phyloP scores from a whole-genome alignment of 2,888 invertebrate genomes.

The Limnephilus lunatus region DNA sequence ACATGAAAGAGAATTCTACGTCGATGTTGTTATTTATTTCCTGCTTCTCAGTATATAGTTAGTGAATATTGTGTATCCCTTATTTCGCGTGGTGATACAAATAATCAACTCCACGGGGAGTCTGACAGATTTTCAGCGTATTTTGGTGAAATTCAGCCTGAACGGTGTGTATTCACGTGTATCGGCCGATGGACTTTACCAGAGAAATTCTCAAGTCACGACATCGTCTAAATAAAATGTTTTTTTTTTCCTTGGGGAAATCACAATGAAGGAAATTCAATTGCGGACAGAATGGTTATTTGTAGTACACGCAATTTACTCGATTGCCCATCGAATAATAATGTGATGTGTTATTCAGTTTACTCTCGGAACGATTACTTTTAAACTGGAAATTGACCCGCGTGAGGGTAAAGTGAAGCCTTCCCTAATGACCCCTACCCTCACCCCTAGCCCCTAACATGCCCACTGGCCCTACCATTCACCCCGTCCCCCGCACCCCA shows the following conservation, averaged over 20 bases:
- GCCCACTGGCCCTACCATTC: too few relatives aligned
- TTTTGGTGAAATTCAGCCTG: background rate
- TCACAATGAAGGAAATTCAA: background rate
- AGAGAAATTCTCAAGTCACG: background rate
- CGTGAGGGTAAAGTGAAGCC: background rate
- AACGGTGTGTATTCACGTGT: background rate
- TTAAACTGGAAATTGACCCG: background rate
- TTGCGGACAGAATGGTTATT: background rate
- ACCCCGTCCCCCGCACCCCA: background rate
- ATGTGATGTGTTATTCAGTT: conserved; percentile 2
- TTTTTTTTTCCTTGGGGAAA: background rate
- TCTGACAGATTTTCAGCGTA: background rate
- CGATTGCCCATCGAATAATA: background rate
- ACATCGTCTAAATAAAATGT: background rate
- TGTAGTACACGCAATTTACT: background rate
- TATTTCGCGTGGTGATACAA: background rate
- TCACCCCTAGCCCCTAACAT: too few relatives aligned
- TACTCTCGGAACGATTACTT: background rate
- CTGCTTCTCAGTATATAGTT: background rate
- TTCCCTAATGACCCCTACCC: background rate
- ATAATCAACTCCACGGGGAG: background rate
- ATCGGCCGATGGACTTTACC: background rate
- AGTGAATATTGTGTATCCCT: background rate
- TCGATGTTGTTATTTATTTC: background rate
- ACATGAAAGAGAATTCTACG: background rate